A percentile compares a stretch with the other conserved stretches of the same genome.
Conservation (phyloP, 2,888 invertebrate species). For the Amphipyra berbera region DNA sequence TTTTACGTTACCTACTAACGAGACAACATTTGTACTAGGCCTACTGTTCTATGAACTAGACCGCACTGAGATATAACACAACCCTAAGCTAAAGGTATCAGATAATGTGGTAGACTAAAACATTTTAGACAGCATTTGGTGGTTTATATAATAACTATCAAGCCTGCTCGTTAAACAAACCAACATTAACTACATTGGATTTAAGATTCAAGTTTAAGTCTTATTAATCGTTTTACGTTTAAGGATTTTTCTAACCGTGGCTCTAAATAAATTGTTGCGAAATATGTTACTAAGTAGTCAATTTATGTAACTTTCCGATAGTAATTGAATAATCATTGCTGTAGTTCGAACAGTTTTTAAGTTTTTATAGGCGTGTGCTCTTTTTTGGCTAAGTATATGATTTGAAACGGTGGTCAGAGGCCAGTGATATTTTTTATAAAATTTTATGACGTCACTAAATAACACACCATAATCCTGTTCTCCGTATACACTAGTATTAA, state of each 20-base stretch:
- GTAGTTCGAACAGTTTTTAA: too few relatives aligned
- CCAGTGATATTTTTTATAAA: too few relatives aligned
- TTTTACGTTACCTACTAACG: too few relatives aligned
- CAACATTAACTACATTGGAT: constrained; percentile 15
- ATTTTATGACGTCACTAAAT: too few relatives aligned
- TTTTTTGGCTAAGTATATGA: too few relatives aligned
- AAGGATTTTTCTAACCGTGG: constrained; percentile 19
- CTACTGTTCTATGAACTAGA: constrained; percentile 17
- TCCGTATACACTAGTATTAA: too few relatives aligned
- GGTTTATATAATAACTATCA: constrained; percentile 41
- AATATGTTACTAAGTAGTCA: neutral
- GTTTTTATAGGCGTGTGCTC: too few relatives aligned
- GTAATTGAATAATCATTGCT: too few relatives aligned
- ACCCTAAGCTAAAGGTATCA: constrained; percentile 20
- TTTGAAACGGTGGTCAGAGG: too few relatives aligned
- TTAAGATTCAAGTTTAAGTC: constrained; percentile 15
- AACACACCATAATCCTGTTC: too few relatives aligned
- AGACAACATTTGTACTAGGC: too few relatives aligned
- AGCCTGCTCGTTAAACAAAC: constrained; percentile 30
- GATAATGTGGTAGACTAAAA: constrained; percentile 38
- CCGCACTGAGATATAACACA: constrained; percentile 27
- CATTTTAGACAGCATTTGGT: constrained; percentile 28
- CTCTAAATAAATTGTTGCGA: constrained; percentile 16
- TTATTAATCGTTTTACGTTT: constrained; percentile 9
- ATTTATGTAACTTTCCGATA: too few relatives aligned